Evolutionary conservation across 2,888 invertebrate genomes (phyloP).

Genomic region (Pollenia griseotomentosa): DNA sequence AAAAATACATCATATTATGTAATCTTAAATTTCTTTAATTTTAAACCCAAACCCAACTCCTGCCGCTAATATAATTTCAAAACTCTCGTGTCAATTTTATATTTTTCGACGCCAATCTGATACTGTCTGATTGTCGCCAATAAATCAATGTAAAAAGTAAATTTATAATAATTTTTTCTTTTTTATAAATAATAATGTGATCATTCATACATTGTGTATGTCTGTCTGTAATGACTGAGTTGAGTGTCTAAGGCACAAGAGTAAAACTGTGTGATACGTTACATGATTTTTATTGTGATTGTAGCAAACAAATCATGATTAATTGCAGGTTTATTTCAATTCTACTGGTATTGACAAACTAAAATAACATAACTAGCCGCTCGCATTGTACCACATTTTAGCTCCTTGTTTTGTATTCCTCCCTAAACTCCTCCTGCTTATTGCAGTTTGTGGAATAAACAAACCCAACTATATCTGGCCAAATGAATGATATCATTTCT

Average conservation of each 20-base stretch:
- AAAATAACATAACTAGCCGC: slow-evolving; percentile 30
- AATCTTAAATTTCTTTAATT: not conserved
- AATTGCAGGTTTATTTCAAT: slow-evolving; percentile 70
- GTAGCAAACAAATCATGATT: slow-evolving; percentile 72
- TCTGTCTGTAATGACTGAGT: slow-evolving; percentile 2
- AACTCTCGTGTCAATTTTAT: slow-evolving; percentile 25
- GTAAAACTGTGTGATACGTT: slow-evolving; percentile 66
- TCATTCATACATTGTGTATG: slow-evolving; percentile 54
- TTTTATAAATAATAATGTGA: slow-evolving; percentile 70
- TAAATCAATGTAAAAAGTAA: slow-evolving; percentile 60
- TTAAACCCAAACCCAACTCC: slow-evolving; percentile 26
- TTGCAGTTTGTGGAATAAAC: slow-evolving; percentile 6
- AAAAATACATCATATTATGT: too few species aligned
- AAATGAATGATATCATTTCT: slow-evolving; percentile 71
- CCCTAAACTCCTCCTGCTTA: slow-evolving; percentile 10
- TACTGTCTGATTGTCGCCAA: slow-evolving; percentile 63
- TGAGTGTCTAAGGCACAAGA: slow-evolving; percentile 33
- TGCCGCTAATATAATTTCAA: slow-evolving; percentile 1
- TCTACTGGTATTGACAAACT: slow-evolving; percentile 67
- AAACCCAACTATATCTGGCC: slow-evolving; percentile 42
- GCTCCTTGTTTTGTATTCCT: too few species aligned
- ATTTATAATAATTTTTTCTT: slow-evolving; percentile 65
- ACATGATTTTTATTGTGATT: slow-evolving; percentile 73
- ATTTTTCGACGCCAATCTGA: slow-evolving; percentile 50
- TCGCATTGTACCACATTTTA: too few species aligned